A percentile compares a stretch with the other conserved stretches of the same genome.
phyloP scores from a whole-genome alignment of 2,113 vertebrate species.

The Sinocyclocheilus grahami region DNA sequence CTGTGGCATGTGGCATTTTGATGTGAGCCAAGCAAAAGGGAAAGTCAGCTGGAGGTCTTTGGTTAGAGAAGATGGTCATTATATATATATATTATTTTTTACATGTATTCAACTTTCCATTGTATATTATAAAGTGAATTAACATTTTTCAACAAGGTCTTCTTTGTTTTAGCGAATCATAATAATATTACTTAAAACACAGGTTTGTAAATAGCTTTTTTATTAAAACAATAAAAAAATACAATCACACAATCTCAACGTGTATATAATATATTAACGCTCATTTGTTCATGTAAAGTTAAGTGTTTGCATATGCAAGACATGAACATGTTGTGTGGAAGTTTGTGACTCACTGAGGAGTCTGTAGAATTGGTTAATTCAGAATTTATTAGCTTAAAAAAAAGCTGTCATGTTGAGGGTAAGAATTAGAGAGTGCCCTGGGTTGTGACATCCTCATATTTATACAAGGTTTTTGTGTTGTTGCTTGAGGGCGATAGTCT shows the following conservation, averaged over 20 bases:
- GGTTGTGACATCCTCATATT: not conserved
- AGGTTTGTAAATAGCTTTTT: not conserved
- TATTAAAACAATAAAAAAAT: not conserved
- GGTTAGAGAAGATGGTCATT: no score
- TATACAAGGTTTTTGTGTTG: not conserved
- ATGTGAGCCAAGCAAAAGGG: no score
- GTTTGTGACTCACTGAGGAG: not conserved
- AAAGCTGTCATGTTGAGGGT: not conserved
- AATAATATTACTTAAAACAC: not conserved
- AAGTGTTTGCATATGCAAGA: conserved; percentile 14
- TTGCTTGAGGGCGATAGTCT: not conserved
- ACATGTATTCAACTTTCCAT: not conserved
- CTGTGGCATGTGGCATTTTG: no score
- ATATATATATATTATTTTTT: not conserved
- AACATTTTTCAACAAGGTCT: not conserved
- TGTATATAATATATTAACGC: not conserved
- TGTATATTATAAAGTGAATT: not conserved
- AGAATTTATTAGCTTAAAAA: conserved; percentile 13
- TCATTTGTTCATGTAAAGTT: not conserved
- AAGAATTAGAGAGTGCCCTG: not conserved
- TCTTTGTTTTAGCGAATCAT: not conserved
- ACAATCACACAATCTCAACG: not conserved
- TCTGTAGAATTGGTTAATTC: not conserved
- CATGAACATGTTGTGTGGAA: not conserved
- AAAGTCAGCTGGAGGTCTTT: no score